phyloP scores from a whole-genome alignment of 64 coral and sea anemone species.

The Dendrophyllia cribrosa region DNA sequence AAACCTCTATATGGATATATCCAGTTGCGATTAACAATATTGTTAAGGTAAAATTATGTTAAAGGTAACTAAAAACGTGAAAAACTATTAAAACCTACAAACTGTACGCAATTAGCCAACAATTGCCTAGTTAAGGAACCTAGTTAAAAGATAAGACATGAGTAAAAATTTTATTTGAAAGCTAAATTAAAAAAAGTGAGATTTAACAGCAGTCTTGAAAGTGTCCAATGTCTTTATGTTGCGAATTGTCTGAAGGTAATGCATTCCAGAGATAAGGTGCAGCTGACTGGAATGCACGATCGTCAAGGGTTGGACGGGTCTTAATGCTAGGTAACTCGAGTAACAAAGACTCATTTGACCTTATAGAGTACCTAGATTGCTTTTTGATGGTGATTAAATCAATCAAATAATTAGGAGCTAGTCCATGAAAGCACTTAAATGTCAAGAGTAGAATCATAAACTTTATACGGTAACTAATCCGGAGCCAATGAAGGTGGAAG shows the following conservation, averaged over 20 bases:
- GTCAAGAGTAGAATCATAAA: conserved; percentile 3
- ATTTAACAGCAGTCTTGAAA: not conserved
- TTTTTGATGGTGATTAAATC: conserved; percentile 15
- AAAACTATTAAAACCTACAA: no score
- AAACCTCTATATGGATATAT: no score
- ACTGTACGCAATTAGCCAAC: no score
- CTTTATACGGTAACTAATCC: not conserved
- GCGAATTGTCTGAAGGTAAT: conserved; percentile 14
- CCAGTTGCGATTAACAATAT: no score
- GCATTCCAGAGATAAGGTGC: conserved; percentile 38
- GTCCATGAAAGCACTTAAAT: conserved; percentile 29
- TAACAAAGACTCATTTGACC: conserved; percentile 16
- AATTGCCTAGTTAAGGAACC: no score
- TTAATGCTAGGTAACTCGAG: not conserved
- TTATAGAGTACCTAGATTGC: conserved; percentile 10
- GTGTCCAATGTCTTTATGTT: conserved; percentile 19
- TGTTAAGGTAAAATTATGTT: no score
- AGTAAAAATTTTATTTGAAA: no score
- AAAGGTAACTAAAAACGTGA: no score
- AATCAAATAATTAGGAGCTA: conserved; percentile 2
- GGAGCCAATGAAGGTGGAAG: not conserved
- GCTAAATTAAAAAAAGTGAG: conserved; percentile 5
- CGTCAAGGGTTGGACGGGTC: conserved; percentile 3
- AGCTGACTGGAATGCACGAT: not conserved
- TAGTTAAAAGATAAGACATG: no score